Evolutionary conservation across 2,888 invertebrate genomes (phyloP).

Genomic region (Drosophila diplacantha): DNA sequence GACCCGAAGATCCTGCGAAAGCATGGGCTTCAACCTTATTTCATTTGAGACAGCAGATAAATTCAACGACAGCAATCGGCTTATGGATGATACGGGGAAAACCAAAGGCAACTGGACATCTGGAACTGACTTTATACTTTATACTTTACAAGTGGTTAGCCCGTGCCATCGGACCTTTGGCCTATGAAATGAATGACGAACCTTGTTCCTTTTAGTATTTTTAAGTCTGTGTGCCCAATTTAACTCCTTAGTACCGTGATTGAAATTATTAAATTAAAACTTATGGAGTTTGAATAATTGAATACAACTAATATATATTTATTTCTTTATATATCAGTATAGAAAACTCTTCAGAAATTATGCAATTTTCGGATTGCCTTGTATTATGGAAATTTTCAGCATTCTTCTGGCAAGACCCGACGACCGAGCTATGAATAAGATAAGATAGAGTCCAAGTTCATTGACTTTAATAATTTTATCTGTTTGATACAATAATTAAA

Average conservation of each 20-base stretch:
- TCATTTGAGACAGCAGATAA: background rate
- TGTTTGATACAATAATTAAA: background rate
- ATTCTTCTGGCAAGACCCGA: background rate
- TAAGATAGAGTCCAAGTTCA: slow-evolving; percentile 2
- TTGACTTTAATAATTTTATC: background rate
- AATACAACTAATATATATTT: background rate
- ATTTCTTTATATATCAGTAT: background rate
- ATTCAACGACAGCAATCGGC: background rate
- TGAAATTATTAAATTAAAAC: background rate
- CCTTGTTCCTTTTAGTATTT: background rate
- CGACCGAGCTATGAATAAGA: background rate
- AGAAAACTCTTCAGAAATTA: background rate
- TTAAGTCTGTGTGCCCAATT: background rate
- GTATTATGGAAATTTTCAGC: background rate
- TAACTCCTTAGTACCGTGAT: background rate
- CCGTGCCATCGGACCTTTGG: background rate
- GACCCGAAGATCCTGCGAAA: background rate
- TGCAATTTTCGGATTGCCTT: background rate
- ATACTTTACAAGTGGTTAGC: no score
- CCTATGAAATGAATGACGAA: background rate
- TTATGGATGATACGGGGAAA: background rate
- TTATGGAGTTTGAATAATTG: background rate
- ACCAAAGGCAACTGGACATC: background rate
- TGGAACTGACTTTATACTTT: background rate
- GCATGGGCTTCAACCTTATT: background rate